Conservation (phyloP, 2,113 vertebrate genomes). For the Nannospalax galili region DNA sequence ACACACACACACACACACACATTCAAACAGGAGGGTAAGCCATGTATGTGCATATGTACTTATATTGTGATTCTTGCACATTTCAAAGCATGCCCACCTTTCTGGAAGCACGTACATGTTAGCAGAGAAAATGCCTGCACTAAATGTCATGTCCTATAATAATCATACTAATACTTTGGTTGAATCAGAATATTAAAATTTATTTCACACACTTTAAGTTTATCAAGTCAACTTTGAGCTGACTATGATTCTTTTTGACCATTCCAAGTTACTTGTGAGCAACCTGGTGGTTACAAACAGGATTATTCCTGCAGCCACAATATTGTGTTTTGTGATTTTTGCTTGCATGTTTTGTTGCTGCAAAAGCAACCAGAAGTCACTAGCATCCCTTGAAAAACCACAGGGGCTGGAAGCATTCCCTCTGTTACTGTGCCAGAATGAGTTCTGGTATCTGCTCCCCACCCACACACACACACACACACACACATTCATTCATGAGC, state of each 20-base stretch:
- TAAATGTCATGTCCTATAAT: constrained; percentile 79
- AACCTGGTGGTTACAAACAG: neutral
- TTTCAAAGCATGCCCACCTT: neutral
- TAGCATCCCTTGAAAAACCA: constrained; percentile 62
- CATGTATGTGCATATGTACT: neutral
- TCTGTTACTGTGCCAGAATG: neutral
- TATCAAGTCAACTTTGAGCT: constrained; percentile 31
- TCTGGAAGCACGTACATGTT: neutral
- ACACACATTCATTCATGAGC: constrained; percentile 23
- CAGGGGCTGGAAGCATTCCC: constrained; percentile 20
- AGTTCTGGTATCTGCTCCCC: constrained; percentile 27
- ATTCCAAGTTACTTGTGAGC: constrained; percentile 13
- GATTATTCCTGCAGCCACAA: neutral
- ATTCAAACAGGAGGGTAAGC: neutral
- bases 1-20: neutral
- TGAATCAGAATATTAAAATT: neutral
- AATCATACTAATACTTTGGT: constrained; percentile 73
- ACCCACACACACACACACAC: no score
- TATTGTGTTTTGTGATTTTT: neutral
- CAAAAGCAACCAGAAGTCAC: neutral
- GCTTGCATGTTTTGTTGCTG: neutral
- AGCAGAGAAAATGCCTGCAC: constrained; percentile 54
- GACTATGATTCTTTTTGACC: constrained; percentile 16
- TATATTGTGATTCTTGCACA: neutral
- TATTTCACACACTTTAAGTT: constrained; percentile 47